Evolutionary conservation across 2,797 vertebrate genomes (phyloP).

Genomic region (Neopelma chrysocephalum): DNA sequence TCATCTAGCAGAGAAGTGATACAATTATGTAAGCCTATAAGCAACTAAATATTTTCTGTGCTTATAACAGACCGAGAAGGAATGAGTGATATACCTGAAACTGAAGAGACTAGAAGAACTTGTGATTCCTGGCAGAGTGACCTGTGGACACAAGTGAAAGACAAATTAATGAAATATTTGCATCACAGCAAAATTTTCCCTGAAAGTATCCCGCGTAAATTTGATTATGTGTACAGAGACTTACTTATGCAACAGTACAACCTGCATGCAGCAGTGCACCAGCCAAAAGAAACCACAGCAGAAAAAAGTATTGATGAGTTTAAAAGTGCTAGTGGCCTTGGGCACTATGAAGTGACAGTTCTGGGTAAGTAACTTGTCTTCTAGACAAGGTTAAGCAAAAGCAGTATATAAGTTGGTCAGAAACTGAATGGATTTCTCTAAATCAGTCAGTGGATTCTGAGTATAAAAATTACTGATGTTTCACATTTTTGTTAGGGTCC

Average conservation of each 20-base stretch:
- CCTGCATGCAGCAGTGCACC: slow-evolving; percentile 81
- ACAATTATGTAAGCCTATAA: background rate
- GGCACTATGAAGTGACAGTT: slow-evolving; percentile 86
- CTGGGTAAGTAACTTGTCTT: slow-evolving; percentile 77
- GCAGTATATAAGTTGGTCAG: background rate
- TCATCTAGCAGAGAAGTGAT: background rate
- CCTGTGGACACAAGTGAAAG: slow-evolving; percentile 77
- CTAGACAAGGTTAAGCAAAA: background rate
- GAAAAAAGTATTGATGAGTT: slow-evolving; percentile 45
- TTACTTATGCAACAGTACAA: slow-evolving; percentile 80
- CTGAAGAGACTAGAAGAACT: slow-evolving; percentile 15
- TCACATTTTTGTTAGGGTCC: background rate
- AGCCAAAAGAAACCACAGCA: slow-evolving; percentile 39
- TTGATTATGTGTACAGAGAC: slow-evolving; percentile 77
- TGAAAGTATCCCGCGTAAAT: slow-evolving; percentile 84
- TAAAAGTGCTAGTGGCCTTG: slow-evolving; percentile 66
- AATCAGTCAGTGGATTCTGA: background rate
- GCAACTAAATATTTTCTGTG: slow-evolving; percentile 19
- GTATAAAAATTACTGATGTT: background rate
- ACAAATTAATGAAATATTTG: slow-evolving; percentile 77
- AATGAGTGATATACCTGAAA: background rate
- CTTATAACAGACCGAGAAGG: slow-evolving; percentile 31
- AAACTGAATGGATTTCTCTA: background rate
- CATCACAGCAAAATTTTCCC: slow-evolving; percentile 72
- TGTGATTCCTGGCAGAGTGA: slow-evolving; percentile 82